phyloP scores from a whole-genome alignment of 2,113 vertebrate genomes.

The Sprattus sprattus region DNA sequence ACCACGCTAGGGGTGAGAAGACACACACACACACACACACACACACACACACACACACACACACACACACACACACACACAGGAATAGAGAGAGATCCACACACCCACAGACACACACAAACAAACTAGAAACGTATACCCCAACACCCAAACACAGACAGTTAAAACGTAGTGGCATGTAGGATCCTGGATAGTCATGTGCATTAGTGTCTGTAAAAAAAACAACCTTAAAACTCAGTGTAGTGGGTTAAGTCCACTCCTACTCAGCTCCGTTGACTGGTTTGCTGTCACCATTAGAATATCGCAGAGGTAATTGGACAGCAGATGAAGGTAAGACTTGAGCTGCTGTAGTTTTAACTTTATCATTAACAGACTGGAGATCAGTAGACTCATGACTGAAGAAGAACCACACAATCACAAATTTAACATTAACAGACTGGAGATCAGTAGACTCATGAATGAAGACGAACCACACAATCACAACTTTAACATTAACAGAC shows the following conservation, averaged over 20 bases:
- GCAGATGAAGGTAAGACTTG: conserved; percentile 41
- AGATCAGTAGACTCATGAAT: background rate
- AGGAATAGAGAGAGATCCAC: background rate
- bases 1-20: conserved; percentile 88
- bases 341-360: background rate
- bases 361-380: too few species aligned
- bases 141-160: background rate
- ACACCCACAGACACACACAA: background rate
- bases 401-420: too few species aligned
- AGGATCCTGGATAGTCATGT: too few species aligned
- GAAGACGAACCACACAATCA: too few species aligned
- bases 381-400: background rate
- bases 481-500: too few species aligned
- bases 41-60: background rate
- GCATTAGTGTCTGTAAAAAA: too few species aligned
- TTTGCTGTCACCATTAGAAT: conserved; percentile 21
- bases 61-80: background rate
- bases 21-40: background rate
- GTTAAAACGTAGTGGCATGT: too few species aligned
- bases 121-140: background rate
- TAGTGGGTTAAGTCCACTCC: background rate
- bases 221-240: background rate
- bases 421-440: too few species aligned
- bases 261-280: background rate
- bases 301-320: conserved; percentile 32